These are phyloP conservation scores for Hoplodrina ambigua DNA, from an alignment of 2,888 invertebrate genomes.

Conservation along the genomic window DNA sequence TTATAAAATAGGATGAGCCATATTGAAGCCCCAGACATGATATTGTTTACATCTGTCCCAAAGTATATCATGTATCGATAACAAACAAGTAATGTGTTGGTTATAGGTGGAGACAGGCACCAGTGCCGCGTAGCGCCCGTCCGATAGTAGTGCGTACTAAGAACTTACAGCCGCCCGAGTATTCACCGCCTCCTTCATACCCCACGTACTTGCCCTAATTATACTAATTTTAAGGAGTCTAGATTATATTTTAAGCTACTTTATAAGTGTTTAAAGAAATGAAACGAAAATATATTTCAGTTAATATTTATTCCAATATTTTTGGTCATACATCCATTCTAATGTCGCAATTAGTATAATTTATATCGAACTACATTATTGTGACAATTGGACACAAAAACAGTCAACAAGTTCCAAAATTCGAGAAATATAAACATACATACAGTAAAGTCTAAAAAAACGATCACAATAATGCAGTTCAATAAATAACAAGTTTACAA, in stretches of 20 bases:
- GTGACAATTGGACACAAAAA: conserved; percentile 76
- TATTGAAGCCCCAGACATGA: too few relatives aligned
- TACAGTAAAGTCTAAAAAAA: conserved; percentile 72
- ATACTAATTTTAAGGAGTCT: neutral
- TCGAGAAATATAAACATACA: conserved; percentile 77
- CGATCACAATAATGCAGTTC: conserved; percentile 81
- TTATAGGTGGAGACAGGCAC: conserved; percentile 84
- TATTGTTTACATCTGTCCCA: too few relatives aligned
- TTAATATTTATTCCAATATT: conserved; percentile 72
- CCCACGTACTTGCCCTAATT: conserved; percentile 80
- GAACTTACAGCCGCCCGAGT: conserved; percentile 79
- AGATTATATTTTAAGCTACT: neutral
- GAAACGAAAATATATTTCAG: conserved; percentile 47
- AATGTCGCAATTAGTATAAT: conserved; percentile 73
- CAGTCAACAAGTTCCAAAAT: conserved; percentile 81
- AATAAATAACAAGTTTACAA: conserved; percentile 77
- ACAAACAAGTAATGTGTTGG: neutral
- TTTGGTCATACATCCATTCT: conserved; percentile 80
- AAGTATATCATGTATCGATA: too few relatives aligned
- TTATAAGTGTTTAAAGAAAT: conserved; percentile 10
- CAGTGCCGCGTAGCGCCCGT: conserved; percentile 68
- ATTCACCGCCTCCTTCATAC: conserved; percentile 85
- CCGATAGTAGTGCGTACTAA: conserved; percentile 77
- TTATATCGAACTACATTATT: conserved; percentile 80
- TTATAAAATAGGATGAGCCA: too few relatives aligned